Conservation (phyloP, 2,113 vertebrate species). For the Xenopus tropicalis region DNA sequence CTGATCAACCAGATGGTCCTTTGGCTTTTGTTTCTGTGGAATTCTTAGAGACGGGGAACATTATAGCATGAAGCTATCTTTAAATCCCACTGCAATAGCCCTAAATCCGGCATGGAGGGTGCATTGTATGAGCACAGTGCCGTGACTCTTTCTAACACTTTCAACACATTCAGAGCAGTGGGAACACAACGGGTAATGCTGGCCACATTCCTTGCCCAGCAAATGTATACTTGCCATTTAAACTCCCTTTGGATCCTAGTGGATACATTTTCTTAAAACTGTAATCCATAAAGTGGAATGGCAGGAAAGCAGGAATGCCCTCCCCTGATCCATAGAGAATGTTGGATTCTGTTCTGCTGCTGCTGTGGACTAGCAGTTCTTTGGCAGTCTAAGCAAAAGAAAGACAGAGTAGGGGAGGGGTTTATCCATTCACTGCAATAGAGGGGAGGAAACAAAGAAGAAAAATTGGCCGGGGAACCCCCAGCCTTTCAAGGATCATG, state of each 20-base stretch:
- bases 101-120: slow-evolving; percentile 61
- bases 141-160: slow-evolving; percentile 65
- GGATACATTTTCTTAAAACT: slow-evolving; percentile 56
- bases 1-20: no score
- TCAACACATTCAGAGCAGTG: slow-evolving; percentile 68
- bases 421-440: slow-evolving; percentile 15
- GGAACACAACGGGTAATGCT: slow-evolving; percentile 22
- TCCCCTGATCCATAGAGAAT: background rate
- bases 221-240: slow-evolving; percentile 28
- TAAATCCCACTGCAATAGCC: slow-evolving; percentile 48
- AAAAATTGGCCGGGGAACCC: slow-evolving; percentile 1
- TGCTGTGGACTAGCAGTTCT: slow-evolving; percentile 5
- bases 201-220: background rate
- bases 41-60: no score
- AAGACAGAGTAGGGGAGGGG: slow-evolving; percentile 1
- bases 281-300: slow-evolving; percentile 7
- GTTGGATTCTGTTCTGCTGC: background rate
- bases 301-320: background rate
- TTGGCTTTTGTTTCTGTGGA: no score
- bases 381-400: background rate
- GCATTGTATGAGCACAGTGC: slow-evolving; percentile 68
- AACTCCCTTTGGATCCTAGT: slow-evolving; percentile 49
- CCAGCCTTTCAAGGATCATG: background rate
- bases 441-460: slow-evolving; percentile 9
- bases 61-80: no score